Evolutionary conservation across 2,797 vertebrate genomes (phyloP), one percentile per base, ranked within the genome.

Genomic region (Hippopotamyrus pictus): DNA sequence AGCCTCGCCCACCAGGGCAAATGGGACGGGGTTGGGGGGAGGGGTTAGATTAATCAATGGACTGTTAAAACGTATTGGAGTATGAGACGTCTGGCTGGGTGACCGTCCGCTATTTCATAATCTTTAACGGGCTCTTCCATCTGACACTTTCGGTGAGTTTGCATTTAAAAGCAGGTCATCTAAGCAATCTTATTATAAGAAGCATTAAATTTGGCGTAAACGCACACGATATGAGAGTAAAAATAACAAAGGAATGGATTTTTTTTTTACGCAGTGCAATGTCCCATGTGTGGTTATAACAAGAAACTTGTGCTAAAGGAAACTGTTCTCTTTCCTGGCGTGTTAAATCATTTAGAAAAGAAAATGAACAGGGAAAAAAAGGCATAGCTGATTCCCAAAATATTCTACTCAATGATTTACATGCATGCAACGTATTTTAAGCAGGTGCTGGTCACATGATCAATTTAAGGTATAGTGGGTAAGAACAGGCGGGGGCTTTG

Each of bases 121-220:
- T 90, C 69, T n/a, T 76, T 92, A 93, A 93, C 92, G 90, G 90
- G 91, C 93, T 91, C 93, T 93, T 91, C 92, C 90, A 84, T 88
- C 91, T 90, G 83, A 82, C 90, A 89, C 88, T 88, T 44, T 91
- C 91, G 93, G 91, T 89, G 86, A 83, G 90, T 92, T 93, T 91
- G 91, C 92, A 90, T 87, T 90, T 88, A 91, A 89, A 90, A 91
- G 51, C 88, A 88, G 91, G 90, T 92, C 88, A 41, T 89, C 91
- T 90, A 84, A 41, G 29, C 17, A 5, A 89, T 48, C 91, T 91
- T 90, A 50, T 82, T 62, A 57, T 51, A 41, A 11, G 19, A 25
- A 83, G 41, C 73, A 11, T 73, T 51, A 90, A 88, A 89, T 90
- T 89, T 22, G 73, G 54, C 14, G 90, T 92, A 91, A 83, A 69